Evolutionary conservation across 2,888 invertebrate species (phyloP).

Genomic region (Odontocolon sp.): DNA sequence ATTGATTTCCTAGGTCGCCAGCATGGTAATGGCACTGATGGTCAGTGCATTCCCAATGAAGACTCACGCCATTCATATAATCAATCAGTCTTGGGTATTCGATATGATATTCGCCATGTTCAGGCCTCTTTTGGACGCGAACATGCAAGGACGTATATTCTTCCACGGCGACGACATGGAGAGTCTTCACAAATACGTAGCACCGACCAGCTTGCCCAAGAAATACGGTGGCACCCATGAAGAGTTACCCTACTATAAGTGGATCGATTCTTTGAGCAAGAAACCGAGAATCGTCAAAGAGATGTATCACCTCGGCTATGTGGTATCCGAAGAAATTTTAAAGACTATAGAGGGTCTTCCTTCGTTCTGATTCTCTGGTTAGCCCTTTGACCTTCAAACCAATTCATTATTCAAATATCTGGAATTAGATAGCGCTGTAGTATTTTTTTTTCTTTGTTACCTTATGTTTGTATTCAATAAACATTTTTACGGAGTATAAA

Average conservation of each 20-base stretch:
- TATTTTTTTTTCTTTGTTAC: neutral
- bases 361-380: constrained; percentile 9
- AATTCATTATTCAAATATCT: constrained; percentile 5
- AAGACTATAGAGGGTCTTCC: constrained; percentile 53
- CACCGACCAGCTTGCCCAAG: constrained; percentile 87
- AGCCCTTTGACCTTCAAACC: neutral
- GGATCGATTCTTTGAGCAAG: constrained; percentile 86
- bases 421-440: neutral
- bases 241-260: constrained; percentile 88
- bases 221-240: constrained; percentile 87
- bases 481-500: neutral
- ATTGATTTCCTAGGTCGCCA: constrained; percentile 73
- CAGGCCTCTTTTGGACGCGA: constrained; percentile 87
- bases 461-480: neutral
- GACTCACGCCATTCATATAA: constrained; percentile 88
- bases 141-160: constrained; percentile 86
- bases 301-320: constrained; percentile 85
- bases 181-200: constrained; percentile 88
- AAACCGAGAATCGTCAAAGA: constrained; percentile 84
- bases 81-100: constrained; percentile 92
- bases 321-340: constrained; percentile 79
- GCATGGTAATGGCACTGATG: constrained; percentile 77
- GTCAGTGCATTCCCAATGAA: constrained; percentile 87
- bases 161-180: constrained; percentile 89
- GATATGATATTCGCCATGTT: constrained; percentile 90